Evolutionary conservation across 2,797 vertebrate genomes (phyloP), one percentile per base, ranked within the genome.

Genomic region (Silurus lanzhouensis): DNA sequence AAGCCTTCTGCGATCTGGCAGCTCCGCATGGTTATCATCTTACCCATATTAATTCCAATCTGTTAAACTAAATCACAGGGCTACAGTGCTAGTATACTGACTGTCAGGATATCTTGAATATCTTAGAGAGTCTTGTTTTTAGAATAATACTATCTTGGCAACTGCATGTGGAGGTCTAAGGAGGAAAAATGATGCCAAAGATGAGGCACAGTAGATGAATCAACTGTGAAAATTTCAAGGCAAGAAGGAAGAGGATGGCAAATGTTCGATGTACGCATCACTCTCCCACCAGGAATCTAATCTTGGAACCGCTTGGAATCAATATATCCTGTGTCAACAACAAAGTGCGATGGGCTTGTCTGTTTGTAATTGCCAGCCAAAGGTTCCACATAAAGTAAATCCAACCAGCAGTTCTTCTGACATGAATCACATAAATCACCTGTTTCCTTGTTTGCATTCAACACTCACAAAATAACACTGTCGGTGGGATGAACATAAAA

Each of bases 141-240:
- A 83, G 75, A 85, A 84, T 84, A 83, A 85, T 85, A 88, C 82
- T 74, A 85, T 81, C 85, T 85, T 85, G 81, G 84, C 87, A 85
- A 57, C 64, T 86, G 61, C n/a, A 67, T 84, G 83, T 57, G 63
- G 60, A 66, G 74, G 83, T 72, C 67, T 81, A 80, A 46, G 5
- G 55, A 70, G 61, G n/a, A n/a, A 70, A 72, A 87, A 83, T 68
- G 27, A 74, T 83, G 82, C 84, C 79, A 67, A 79, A 75, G 80
- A 87, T 80, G 84, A 83, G 46, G 60, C 82, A 83, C 71, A 58
- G 55, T 60, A 87, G 80, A 88, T 86, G 19, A 87, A 76, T 86
- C 82, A 81, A 85, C 82, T 86, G 87, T 87, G 86, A 87, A 87
- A 84, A 80, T 85, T 86, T 77, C 81, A 79, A 84, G 70, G 81